Evolutionary conservation across 1,140 invertebrate species (phyloP), one percentile per base, ranked within the genome.

Genomic region (Caerostris darwini): DNA sequence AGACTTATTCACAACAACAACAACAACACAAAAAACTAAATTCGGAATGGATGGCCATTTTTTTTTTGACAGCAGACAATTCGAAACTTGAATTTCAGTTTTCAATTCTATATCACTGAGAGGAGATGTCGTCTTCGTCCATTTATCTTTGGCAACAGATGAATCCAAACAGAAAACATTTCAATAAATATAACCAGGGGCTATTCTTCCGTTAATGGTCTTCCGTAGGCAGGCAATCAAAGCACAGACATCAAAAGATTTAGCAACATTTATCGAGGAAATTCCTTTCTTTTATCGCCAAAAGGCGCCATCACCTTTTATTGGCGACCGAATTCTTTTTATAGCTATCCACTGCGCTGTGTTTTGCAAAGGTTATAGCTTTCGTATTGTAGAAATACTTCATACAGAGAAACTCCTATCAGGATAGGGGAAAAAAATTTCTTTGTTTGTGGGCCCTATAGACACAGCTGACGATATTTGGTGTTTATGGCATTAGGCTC

Each of bases 211-310:
- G 57, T 92, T 92, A 83, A 92, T 92, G 81, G 81, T 92, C 81
- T 92, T 67, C 90, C 77, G 69, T 19, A 58, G 34, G 59, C 61
- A 85, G 81, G 90, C 90, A 92, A 92, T 92, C 90, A 92, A 92
- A 92, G 81, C 81, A 61, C 61, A 92, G 59, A 83, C 90, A 92
- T 92, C 90, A 92, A 92, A 92, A 92, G 90, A 92, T 92, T 92
- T 92, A 92, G 90, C 90, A 85, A 85, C 90, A 92, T 92, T 92
- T 92, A 92, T 92, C 90, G 90, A 92, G 90, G 67, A 92, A 85
- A 85, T 85, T 85, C 90, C 77, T 92, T 92, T 92, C 90, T 92
- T 92, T 92, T 92, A 92, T 83, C 90, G 90, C 90, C 81, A 92
- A 92, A 92, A 92, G 81, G 90, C 90, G 77, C 90, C 90, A 85